These are phyloP conservation scores for Leucozona laternaria DNA, from an alignment of 2,888 invertebrate genomes.

Conservation along the genomic window DNA sequence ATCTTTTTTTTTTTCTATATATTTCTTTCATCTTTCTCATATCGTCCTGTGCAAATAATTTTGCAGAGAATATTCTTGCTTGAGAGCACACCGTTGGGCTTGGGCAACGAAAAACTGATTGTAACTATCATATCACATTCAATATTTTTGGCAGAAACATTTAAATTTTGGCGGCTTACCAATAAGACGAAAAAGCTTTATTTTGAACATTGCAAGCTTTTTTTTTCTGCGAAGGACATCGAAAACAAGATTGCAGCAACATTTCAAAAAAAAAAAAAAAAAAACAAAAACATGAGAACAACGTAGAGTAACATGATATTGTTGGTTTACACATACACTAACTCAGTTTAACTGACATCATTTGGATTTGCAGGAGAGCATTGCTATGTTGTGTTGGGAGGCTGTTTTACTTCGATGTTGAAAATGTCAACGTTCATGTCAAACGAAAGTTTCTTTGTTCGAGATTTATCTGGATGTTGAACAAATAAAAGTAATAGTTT, in stretches of 20 bases:
- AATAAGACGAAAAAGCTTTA: constrained; percentile 58
- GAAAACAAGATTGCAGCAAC: constrained; percentile 24
- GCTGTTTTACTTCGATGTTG: constrained; percentile 2
- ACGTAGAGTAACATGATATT: constrained; percentile 12
- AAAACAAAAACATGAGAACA: not conserved
- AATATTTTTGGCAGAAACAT: constrained; percentile 40
- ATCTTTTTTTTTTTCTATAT: not conserved
- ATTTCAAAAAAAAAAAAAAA: not conserved
- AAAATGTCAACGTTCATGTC: constrained; percentile 28
- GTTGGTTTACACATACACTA: constrained; percentile 1
- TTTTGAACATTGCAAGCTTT: constrained; percentile 42
- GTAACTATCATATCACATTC: constrained; percentile 11
- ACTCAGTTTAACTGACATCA: constrained; percentile 14
- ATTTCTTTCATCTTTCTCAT: not conserved
- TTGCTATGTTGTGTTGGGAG: not conserved
- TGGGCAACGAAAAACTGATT: constrained; percentile 29
- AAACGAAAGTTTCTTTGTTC: constrained; percentile 14
- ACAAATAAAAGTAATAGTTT: constrained; percentile 15
- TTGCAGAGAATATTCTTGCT: constrained; percentile 54
- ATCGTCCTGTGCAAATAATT: constrained; percentile 25
- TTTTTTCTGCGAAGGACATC: constrained; percentile 13
- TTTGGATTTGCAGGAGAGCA: constrained; percentile 24
- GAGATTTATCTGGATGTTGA: constrained; percentile 2
- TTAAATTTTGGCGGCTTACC: constrained; percentile 62
- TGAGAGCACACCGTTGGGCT: constrained; percentile 31